Evolutionary conservation across 2,113 vertebrate species (phyloP).

Genomic region (Neodon shergylaensis): DNA sequence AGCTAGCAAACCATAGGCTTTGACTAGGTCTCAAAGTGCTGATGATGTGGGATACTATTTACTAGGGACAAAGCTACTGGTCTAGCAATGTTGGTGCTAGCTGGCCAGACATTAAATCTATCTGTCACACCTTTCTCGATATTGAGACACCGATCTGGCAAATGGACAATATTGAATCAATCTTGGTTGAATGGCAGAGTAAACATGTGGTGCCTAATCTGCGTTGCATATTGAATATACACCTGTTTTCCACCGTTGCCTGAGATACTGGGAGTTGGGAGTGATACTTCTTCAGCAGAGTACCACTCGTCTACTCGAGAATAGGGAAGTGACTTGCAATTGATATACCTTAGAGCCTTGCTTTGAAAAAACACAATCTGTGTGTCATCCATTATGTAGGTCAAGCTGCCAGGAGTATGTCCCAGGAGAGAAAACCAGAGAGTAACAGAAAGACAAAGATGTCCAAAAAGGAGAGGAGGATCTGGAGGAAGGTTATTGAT

Average conservation of each 20-base stretch:
- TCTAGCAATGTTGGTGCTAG: not conserved
- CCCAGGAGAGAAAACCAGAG: not conserved
- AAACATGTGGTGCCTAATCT: not conserved
- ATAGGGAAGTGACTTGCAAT: not conserved
- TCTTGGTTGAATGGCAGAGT: not conserved
- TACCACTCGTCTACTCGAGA: not conserved
- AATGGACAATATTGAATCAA: not conserved
- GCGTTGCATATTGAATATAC: no score
- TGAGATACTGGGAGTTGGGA: not conserved
- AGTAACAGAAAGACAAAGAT: constrained; percentile 22
- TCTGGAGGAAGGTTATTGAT: not conserved
- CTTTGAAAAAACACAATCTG: constrained; percentile 35
- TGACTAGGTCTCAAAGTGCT: not conserved
- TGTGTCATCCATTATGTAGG: not conserved
- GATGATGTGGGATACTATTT: not conserved
- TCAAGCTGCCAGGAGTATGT: not conserved
- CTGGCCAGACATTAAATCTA: not conserved
- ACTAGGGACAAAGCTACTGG: not conserved
- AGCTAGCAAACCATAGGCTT: not conserved
- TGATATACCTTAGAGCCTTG: not conserved
- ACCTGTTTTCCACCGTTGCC: not conserved
- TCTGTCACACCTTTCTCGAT: not conserved
- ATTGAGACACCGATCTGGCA: not conserved
- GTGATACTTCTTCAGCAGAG: not conserved
- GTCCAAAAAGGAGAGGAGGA: not conserved